phyloP scores from a whole-genome alignment of 1,140 invertebrate genomes.

The Prorops nasuta region DNA sequence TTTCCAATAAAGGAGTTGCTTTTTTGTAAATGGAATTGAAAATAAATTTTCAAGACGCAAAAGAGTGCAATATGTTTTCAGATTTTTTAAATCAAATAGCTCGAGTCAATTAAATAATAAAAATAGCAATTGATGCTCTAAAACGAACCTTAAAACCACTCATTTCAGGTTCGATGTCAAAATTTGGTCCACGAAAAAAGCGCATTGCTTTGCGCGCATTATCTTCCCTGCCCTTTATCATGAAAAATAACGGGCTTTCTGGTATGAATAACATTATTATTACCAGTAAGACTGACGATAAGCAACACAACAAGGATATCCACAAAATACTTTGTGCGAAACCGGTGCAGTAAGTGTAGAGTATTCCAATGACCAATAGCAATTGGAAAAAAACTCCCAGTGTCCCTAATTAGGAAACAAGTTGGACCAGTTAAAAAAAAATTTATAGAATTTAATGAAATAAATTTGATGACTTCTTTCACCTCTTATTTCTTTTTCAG shows the following conservation, averaged over 20 bases:
- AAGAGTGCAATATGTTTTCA: too few species aligned
- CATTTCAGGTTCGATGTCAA: slow-evolving; percentile 52
- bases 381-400: slow-evolving; percentile 58
- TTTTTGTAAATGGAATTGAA: too few species aligned
- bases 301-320: slow-evolving; percentile 28
- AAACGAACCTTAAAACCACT: slow-evolving; percentile 37
- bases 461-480: not conserved
- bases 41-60: too few species aligned
- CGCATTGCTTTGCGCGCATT: slow-evolving; percentile 52
- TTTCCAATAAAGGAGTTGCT: too few species aligned
- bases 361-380: slow-evolving; percentile 55
- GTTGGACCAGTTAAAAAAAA: not conserved
- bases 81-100: too few species aligned
- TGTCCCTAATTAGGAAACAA: slow-evolving; percentile 23
- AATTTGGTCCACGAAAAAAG: slow-evolving; percentile 55
- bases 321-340: slow-evolving; percentile 20
- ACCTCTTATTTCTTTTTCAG: slow-evolving; percentile 58
- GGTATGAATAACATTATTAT: slow-evolving; percentile 51
- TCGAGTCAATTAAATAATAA: slow-evolving; percentile 3
- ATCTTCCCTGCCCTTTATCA: slow-evolving; percentile 37
- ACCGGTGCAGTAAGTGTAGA: slow-evolving; percentile 54
- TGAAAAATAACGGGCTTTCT: slow-evolving; percentile 46
- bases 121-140: too few species aligned
- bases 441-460: not conserved
- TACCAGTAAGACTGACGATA: slow-evolving; percentile 44